Base-by-base conservation (phyloP, 2,888 invertebrate species). In the Euzetes globulus region DNA sequence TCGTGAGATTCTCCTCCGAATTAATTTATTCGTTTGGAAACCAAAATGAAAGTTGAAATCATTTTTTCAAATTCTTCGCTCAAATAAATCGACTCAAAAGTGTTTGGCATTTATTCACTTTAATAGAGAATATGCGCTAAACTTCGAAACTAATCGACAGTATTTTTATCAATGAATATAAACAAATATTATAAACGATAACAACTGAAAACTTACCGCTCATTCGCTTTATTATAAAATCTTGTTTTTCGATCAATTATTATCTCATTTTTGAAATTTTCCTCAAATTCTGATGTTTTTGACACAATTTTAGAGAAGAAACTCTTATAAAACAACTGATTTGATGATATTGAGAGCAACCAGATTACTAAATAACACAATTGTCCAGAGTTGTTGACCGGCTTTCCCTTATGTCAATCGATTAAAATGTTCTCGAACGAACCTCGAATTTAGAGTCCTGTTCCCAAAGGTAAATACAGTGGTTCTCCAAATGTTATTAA, bases 401-500 rank as follows among this genome's bases (percentile, higher is more conserved):
- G 7, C 13, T 41, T 41, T 1, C 41, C 41, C 13, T 41, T 41
- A 13, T 41, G 41, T 41, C 41, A 41, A 41, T 13, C 13, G 41
- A 41, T 41, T 41, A 41, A 11, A 41, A 41, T 7, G 7, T 41
- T 41, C 1, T 1, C 13, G n/a, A 52, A 19, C 11, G n/a, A 52
- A 52, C 13, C n/a, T 19, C 15, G 22, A 52, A 19, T n/a, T 50
- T 50, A 27, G 58, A 58, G 4, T 1, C 3, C 13, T 27, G 2
- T 58, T 3, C 15, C 27, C 17, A 58, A 13, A 58, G 58, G 58
- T 58, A 58, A 58, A 58, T 58, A 58, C 58, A 58, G 58, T 58
- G 25, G 27, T 27, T 58, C 9, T 7, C 5, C n/a, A 25, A 27
- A 58, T 25, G 58, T 19, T 58, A 58, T 58, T 58, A 58, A 58